phyloP scores from a whole-genome alignment of 53 echinoderm and acorn worm species.

The Paelopatides confundens region DNA sequence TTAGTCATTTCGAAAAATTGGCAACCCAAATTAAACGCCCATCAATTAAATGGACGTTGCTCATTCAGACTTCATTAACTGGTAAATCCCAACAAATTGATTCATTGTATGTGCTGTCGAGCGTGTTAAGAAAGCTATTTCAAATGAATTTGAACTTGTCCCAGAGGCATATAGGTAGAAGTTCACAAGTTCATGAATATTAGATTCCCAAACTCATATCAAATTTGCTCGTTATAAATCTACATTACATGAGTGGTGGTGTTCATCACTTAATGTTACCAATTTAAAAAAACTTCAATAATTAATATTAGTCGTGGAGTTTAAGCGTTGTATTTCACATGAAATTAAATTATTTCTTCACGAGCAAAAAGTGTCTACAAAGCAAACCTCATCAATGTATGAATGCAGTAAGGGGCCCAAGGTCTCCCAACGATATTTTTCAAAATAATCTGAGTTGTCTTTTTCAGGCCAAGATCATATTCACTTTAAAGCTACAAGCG shows the following conservation, averaged over 20 bases:
- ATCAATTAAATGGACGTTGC: no score
- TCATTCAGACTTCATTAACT: conserved; percentile 60
- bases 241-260: conserved; percentile 69
- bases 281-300: conserved; percentile 54
- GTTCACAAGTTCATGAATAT: conserved; percentile 26
- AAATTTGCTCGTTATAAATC: conserved; percentile 66
- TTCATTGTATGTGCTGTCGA: conserved; percentile 62
- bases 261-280: conserved; percentile 39
- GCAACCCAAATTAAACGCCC: no score
- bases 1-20: no score
- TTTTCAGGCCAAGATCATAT: not conserved
- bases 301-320: not conserved
- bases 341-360: conserved; percentile 38
- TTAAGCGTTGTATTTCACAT: not conserved
- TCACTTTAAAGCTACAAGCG: not conserved
- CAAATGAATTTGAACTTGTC: conserved; percentile 67
- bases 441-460: not conserved
- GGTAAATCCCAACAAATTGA: conserved; percentile 64
- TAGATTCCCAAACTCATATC: conserved; percentile 43
- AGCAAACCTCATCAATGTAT: not conserved
- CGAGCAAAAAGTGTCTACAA: not conserved
- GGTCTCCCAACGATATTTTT: not conserved
- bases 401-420: no score
- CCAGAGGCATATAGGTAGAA: conserved; percentile 76
- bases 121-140: conserved; percentile 51